These are phyloP conservation scores for Lynx canadensis DNA, from an alignment of 2,113 vertebrate genomes.

Conservation along the genomic window DNA sequence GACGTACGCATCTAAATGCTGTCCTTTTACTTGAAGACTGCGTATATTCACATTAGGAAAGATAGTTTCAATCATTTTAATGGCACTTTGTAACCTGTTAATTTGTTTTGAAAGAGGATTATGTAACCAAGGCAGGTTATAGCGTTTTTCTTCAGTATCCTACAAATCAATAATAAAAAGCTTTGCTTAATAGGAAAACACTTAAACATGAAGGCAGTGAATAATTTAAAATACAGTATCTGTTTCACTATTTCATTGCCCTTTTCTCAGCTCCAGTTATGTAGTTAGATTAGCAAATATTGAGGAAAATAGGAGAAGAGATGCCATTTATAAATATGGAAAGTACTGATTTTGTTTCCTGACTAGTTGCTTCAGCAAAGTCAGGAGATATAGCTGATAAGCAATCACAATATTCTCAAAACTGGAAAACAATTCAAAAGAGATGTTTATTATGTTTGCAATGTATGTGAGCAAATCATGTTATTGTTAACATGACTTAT, in stretches of 20 bases:
- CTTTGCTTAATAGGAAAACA: conserved; percentile 54
- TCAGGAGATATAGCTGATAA: conserved; percentile 70
- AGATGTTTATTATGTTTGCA: conserved; percentile 64
- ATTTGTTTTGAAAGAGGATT: conserved; percentile 72
- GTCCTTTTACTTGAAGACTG: conserved; percentile 58
- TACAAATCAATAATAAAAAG: conserved; percentile 66
- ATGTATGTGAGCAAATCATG: conserved; percentile 32
- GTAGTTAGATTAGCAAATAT: conserved; percentile 66
- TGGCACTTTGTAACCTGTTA: conserved; percentile 74
- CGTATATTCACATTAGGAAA: conserved; percentile 10
- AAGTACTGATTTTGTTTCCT: conserved; percentile 72
- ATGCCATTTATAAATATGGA: conserved; percentile 73
- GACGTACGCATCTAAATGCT: conserved; percentile 49
- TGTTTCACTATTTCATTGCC: conserved; percentile 55
- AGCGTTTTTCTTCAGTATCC: conserved; percentile 62
- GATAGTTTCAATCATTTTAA: conserved; percentile 60
- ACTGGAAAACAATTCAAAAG: conserved; percentile 65
- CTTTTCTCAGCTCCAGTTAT: conserved; percentile 18
- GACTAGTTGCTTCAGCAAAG: conserved; percentile 66
- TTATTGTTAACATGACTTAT: conserved; percentile 35
- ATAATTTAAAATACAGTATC: conserved; percentile 18
- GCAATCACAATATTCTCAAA: conserved; percentile 51
- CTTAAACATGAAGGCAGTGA: conserved; percentile 56
- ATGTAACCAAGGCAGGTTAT: conserved; percentile 66
- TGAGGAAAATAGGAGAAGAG: conserved; percentile 60